These are phyloP conservation scores for Drosophila littoralis DNA, from an alignment of 1,140 invertebrate genomes.

Conservation along the genomic window DNA sequence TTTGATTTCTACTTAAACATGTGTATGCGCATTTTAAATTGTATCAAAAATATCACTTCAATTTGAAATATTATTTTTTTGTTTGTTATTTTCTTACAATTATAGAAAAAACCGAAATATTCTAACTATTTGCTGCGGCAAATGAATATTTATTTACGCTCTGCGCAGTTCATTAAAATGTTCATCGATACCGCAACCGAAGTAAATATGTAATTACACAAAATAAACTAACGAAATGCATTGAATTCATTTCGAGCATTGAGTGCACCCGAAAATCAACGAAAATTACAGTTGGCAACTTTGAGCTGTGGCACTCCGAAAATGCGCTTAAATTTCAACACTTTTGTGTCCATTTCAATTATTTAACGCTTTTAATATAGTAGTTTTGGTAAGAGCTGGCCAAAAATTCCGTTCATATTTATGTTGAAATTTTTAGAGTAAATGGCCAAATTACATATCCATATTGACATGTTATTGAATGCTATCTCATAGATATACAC, in stretches of 20 bases:
- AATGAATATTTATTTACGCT: not conserved
- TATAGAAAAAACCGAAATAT: not conserved
- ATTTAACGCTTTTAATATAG: constrained; percentile 29
- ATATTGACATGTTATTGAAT: constrained; percentile 55
- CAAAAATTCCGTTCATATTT: constrained; percentile 40
- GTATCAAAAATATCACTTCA: too few species aligned
- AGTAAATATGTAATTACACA: constrained; percentile 10
- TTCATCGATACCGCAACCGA: constrained; percentile 11
- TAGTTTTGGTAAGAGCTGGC: constrained; percentile 12
- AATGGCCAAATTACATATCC: constrained; percentile 45
- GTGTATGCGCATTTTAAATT: too few species aligned
- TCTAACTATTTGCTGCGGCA: not conserved
- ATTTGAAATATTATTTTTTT: too few species aligned
- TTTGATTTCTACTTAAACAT: too few species aligned
- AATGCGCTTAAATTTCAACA: constrained; percentile 25
- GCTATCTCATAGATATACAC: constrained; percentile 19
- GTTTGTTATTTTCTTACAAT: not conserved
- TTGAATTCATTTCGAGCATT: constrained; percentile 6
- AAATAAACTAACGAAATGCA: constrained; percentile 15
- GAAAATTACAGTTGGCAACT: not conserved
- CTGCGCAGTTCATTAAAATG: constrained; percentile 14
- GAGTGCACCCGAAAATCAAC: constrained; percentile 2
- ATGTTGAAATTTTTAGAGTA: constrained; percentile 38
- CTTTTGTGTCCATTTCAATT: constrained; percentile 42
- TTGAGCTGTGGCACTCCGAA: not conserved